These are phyloP conservation scores for Crematogaster levior DNA, from an alignment of 2,888 invertebrate species.

Conservation along the genomic window DNA sequence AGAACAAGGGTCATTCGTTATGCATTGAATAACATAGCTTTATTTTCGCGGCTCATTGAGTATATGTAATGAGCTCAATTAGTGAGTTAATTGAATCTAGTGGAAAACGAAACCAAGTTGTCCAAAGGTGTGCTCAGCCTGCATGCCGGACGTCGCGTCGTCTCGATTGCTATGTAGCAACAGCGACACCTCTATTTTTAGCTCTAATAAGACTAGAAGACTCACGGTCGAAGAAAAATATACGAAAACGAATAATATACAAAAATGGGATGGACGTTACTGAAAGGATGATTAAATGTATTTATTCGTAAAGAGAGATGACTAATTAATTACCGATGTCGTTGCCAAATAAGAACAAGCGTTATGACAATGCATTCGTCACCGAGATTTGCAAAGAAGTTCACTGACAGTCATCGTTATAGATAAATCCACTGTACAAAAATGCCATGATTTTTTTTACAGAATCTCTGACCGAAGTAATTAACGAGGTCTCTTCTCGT, in stretches of 20 bases:
- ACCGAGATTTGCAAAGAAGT: not conserved
- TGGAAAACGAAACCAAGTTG: conserved; percentile 14
- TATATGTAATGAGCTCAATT: conserved; percentile 18
- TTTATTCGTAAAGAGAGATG: conserved; percentile 32
- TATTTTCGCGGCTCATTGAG: conserved; percentile 19
- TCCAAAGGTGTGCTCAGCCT: conserved; percentile 27
- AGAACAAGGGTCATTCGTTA: not conserved
- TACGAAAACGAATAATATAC: conserved; percentile 49
- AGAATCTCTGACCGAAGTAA: not conserved
- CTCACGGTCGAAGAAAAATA: conserved; percentile 51
- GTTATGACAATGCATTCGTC: not conserved
- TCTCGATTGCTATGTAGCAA: conserved; percentile 16
- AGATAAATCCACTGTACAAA: not conserved
- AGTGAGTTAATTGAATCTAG: conserved; percentile 37
- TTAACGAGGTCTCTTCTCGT: not conserved
- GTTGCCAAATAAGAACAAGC: conserved; percentile 60
- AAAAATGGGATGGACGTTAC: conserved; percentile 45
- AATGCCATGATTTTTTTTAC: conserved; percentile 11
- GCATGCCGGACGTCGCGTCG: conserved; percentile 38
- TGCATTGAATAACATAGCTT: not conserved
- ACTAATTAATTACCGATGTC: conserved; percentile 67
- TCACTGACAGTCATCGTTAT: not conserved
- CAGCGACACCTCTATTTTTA: conserved; percentile 60
- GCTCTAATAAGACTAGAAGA: conserved; percentile 47
- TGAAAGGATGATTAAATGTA: conserved; percentile 47